Conservation (phyloP, 2,888 invertebrate species). For the Branchinecta sandiegonensis region DNA sequence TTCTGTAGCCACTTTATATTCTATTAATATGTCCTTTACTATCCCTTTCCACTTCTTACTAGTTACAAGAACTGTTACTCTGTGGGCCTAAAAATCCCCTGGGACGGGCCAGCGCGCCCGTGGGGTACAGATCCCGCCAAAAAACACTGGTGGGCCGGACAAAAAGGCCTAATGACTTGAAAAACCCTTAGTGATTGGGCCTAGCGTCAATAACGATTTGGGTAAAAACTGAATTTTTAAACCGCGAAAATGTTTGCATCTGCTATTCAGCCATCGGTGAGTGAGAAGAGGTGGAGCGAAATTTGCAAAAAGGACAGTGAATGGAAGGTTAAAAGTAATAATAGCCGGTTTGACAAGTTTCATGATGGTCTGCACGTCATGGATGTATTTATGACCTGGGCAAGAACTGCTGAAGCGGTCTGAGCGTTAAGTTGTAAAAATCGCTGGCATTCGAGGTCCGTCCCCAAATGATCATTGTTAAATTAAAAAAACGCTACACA, state of each 20-base stretch:
- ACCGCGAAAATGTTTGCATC: slow-evolving; percentile 6
- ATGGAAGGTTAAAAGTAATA: slow-evolving; percentile 3
- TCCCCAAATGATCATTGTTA: no score
- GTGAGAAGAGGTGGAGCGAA: slow-evolving; percentile 2
- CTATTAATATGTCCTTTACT: no score
- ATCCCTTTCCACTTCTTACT: no score
- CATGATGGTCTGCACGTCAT: neutral
- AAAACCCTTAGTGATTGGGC: neutral
- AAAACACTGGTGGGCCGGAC: slow-evolving; percentile 15
- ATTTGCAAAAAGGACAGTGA: neutral
- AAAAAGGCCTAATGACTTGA: slow-evolving; percentile 3
- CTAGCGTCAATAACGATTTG: neutral
- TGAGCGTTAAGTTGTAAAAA: no score
- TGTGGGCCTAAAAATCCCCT: neutral
- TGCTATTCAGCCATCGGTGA: neutral
- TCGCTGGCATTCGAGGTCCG: no score
- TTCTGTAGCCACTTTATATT: no score
- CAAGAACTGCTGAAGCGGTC: no score
- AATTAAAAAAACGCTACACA: no score
- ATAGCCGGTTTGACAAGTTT: neutral
- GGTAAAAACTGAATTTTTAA: neutral
- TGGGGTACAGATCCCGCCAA: neutral
- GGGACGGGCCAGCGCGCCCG: slow-evolving; percentile 7
- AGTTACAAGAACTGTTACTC: no score
- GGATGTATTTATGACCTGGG: no score